phyloP scores from a whole-genome alignment of 2,797 vertebrate species.

The Mormyrus proboscirostris region DNA sequence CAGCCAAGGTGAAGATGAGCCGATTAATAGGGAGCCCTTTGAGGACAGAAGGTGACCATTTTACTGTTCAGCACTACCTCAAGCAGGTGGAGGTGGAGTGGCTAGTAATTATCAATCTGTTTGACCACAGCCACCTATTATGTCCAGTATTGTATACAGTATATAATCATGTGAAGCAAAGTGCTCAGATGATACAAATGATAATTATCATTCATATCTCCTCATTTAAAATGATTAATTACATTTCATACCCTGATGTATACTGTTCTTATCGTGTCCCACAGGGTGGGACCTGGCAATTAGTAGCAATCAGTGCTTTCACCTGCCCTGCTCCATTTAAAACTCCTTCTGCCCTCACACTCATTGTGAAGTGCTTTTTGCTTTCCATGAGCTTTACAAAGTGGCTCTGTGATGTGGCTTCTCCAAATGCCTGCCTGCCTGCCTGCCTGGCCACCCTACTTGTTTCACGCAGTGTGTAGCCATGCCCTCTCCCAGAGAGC shows the following conservation, averaged over 20 bases:
- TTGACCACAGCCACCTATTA: neutral
- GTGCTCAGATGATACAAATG: neutral
- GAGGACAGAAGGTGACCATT: neutral
- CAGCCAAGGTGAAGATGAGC: neutral
- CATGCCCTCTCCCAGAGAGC: neutral
- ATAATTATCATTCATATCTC: neutral
- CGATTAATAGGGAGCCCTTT: neutral
- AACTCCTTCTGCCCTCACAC: neutral
- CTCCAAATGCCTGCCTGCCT: neutral
- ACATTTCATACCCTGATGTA: neutral
- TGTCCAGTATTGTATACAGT: neutral
- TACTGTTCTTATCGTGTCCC: neutral
- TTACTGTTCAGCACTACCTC: neutral
- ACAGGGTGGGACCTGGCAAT: neutral
- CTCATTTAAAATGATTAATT: neutral
- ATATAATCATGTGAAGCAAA: neutral
- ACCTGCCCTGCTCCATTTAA: neutral
- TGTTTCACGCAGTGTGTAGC: neutral
- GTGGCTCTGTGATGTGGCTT: neutral
- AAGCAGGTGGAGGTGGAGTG: neutral
- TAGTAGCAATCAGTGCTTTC: neutral
- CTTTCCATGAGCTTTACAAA: neutral
- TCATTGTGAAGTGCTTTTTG: neutral
- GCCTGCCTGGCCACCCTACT: neutral
- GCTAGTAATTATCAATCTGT: neutral